phyloP scores from a whole-genome alignment of 2,113 vertebrate species.

The Seriola dumerili region DNA sequence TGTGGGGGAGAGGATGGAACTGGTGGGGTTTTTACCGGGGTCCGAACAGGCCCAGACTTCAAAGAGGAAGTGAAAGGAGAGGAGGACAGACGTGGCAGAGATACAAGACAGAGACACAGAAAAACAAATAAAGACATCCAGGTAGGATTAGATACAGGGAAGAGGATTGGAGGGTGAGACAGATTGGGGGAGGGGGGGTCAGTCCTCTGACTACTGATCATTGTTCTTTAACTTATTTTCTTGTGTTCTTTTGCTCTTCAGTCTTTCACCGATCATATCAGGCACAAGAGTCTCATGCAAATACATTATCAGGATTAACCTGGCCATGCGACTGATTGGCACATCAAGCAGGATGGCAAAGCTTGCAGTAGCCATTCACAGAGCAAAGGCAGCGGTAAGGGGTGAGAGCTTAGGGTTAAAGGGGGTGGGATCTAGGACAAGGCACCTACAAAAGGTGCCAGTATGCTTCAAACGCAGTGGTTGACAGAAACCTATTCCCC shows the following conservation, averaged over 20 bases:
- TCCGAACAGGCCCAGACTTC: constrained; percentile 26
- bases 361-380: constrained; percentile 62
- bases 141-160: constrained; percentile 20
- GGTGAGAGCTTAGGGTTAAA: not conserved
- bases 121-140: constrained; percentile 46
- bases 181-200: constrained; percentile 51
- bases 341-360: constrained; percentile 61
- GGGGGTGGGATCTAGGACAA: not conserved
- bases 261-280: constrained; percentile 38
- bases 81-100: constrained; percentile 20
- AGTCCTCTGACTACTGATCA: constrained; percentile 42
- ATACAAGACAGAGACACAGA: constrained; percentile 32
- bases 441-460: constrained; percentile 9
- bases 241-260: constrained; percentile 24
- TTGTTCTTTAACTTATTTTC: constrained; percentile 25
- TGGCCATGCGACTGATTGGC: constrained; percentile 62
- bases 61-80: constrained; percentile 9
- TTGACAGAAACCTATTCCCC: not conserved
- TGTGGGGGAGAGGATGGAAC: constrained; percentile 1
- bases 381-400: constrained; percentile 38
- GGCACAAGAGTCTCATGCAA: constrained; percentile 65
- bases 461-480: constrained; percentile 50
- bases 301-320: constrained; percentile 21
- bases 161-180: constrained; percentile 30
- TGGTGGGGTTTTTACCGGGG: constrained; percentile 25